Base-by-base conservation (phyloP, 2,113 vertebrate genomes). In the Silurus glanis region DNA sequence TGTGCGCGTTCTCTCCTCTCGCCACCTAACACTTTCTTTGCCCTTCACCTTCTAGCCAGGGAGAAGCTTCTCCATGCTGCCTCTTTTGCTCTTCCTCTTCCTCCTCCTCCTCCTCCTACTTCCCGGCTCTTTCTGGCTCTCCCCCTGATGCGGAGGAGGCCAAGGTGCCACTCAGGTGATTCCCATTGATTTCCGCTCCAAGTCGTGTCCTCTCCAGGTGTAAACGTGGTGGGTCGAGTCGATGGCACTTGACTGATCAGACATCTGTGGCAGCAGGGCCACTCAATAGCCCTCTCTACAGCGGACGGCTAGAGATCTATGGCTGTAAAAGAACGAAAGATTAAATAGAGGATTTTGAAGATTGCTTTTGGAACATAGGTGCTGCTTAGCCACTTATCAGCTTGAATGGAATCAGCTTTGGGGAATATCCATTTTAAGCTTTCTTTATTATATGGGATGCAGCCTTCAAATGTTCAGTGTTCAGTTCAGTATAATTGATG, bases 91-190 rank as follows among this genome's bases (percentile, higher is more conserved):
- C 76, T 55, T 80, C 78, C 76, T 80, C 78, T 28, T 80, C 76
- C 76, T 80, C 78, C 76, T 79, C 74, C 72, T 75, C 75, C 56
- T 80, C 58, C 56, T 61, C 74, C 53, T 67, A 25, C 75, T 49
- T 61, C 80, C 13, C 58, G 58, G 37, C 75, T 84, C 86, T 69
- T 37, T 85, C 80, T 53, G 37, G 28, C 67, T 62, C 76, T 76
- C 55, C 75, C 76, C 55, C 64, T 84, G 47, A 85, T 28, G 66
- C 49, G 51, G 64, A 75, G 62, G 72, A 87, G 87, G 72, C 76
- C 88, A 53, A 87, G 87, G 90, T 90, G 90, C 87, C 88, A 89
- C 83, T 90, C 89, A 91, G 91, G 91, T 91, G 89, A 89, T 91
- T 89, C 89, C 86, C 81, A 91, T 92, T 87, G 88, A 91, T 91